Percentiles rank a stretch among this genome's conserved stretches.
phyloP scores from a whole-genome alignment of 2,797 vertebrate genomes.

The Ctenochaetus hawaiiensis region DNA sequence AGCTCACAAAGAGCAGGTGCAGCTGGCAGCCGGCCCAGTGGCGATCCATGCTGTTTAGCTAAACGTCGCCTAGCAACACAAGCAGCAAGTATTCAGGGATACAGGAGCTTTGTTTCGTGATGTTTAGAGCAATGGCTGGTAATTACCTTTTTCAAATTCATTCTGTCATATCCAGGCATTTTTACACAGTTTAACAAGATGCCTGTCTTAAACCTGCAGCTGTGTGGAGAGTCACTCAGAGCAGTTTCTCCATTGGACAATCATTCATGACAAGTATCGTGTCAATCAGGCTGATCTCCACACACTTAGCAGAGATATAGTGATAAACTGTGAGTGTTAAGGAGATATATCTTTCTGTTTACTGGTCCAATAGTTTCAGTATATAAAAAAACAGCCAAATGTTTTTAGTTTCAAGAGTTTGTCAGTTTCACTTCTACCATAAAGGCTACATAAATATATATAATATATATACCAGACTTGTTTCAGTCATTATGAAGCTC shows the following conservation, averaged over 20 bases:
- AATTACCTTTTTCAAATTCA: too few relatives aligned
- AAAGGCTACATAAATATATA: neutral
- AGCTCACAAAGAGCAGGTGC: neutral
- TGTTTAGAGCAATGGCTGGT: neutral
- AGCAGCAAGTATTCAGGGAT: neutral
- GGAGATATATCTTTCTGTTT: neutral
- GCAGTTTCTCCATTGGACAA: neutral
- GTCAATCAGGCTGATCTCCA: neutral
- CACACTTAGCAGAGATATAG: neutral
- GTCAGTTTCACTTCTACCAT: neutral
- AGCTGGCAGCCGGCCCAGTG: constrained; percentile 11
- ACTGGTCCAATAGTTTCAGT: neutral
- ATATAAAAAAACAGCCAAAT: neutral
- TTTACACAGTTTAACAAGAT: neutral
- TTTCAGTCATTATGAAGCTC: neutral
- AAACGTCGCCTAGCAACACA: constrained; percentile 3
- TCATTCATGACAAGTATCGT: neutral
- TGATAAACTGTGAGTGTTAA: neutral
- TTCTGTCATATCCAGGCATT: neutral
- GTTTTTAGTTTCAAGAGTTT: neutral
- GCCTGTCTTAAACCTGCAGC: neutral
- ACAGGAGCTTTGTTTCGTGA: neutral
- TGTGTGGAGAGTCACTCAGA: neutral
- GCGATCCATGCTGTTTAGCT: neutral
- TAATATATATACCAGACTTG: neutral